Conservation (phyloP, 1,140 invertebrate species). For the Conopomorpha cramerella region DNA sequence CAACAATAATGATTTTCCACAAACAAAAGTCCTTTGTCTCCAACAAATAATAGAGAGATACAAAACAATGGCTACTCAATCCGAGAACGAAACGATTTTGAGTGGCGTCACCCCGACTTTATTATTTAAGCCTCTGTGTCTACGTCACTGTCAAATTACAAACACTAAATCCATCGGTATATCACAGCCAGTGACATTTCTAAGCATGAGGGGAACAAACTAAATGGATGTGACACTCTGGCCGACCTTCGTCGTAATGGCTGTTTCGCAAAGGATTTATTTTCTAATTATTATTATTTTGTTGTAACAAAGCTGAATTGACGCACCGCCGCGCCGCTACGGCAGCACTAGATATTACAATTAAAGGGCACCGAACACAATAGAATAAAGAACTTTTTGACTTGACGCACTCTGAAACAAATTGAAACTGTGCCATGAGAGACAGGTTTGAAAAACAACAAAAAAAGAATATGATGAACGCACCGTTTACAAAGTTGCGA, state of each 20-base stretch:
- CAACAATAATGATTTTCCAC: no score
- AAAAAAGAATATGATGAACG: constrained; percentile 7
- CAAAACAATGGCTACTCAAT: constrained; percentile 22
- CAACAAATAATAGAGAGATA: no score
- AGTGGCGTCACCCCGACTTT: constrained; percentile 28
- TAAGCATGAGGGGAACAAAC: constrained; percentile 47
- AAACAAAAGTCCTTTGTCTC: no score
- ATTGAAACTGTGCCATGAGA: no score
- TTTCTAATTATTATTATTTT: constrained; percentile 18
- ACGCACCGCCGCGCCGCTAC: no score
- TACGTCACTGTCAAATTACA: constrained; percentile 49
- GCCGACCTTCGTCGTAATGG: constrained; percentile 38
- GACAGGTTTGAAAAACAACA: no score
- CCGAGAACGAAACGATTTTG: constrained; percentile 24
- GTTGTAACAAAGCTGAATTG: no score
- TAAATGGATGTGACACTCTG: constrained; percentile 51
- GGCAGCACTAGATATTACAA: no score
- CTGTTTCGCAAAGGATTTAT: constrained; percentile 25
- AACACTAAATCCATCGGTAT: constrained; percentile 45
- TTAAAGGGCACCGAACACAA: no score
- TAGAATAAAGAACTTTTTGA: no score
- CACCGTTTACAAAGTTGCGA: constrained; percentile 13
- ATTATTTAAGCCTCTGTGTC: constrained; percentile 47
- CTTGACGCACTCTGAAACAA: no score
- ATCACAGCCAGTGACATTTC: constrained; percentile 51